phyloP scores from a whole-genome alignment of 2,113 vertebrate genomes.

The Daubentonia madagascariensis region DNA sequence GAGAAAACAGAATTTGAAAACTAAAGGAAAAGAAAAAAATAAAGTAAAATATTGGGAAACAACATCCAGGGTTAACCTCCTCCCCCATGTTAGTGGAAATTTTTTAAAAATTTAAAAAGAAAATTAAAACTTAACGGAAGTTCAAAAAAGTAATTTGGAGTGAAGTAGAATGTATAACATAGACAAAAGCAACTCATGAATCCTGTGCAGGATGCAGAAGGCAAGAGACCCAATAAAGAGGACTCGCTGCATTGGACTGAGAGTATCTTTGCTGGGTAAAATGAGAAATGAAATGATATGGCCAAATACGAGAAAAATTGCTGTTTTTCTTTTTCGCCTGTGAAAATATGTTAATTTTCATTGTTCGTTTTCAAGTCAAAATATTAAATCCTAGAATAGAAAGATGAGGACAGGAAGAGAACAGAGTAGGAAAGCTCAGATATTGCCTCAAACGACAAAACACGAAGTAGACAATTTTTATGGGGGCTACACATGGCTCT shows the following conservation, averaged over 20 bases:
- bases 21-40: background rate
- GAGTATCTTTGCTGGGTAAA: background rate
- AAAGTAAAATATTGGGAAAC: background rate
- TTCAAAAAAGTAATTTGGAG: background rate
- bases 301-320: background rate
- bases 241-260: fast-evolving
- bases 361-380: background rate
- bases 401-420: background rate
- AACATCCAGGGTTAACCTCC: background rate
- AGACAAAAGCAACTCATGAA: background rate
- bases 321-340: background rate
- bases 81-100: fast-evolving
- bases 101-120: background rate
- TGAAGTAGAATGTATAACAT: background rate
- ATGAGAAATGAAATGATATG: background rate
- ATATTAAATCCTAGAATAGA: background rate
- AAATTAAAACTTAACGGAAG: background rate
- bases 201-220: fast-evolving
- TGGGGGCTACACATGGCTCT: too few relatives aligned
- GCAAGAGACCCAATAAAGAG: too few relatives aligned
- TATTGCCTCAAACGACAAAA: background rate
- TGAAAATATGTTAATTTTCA: background rate
- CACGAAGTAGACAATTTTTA: background rate
- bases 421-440: background rate
- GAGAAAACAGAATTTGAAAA: background rate